phyloP scores from a whole-genome alignment of 2,797 vertebrate species.

The Manis pentadactyla region DNA sequence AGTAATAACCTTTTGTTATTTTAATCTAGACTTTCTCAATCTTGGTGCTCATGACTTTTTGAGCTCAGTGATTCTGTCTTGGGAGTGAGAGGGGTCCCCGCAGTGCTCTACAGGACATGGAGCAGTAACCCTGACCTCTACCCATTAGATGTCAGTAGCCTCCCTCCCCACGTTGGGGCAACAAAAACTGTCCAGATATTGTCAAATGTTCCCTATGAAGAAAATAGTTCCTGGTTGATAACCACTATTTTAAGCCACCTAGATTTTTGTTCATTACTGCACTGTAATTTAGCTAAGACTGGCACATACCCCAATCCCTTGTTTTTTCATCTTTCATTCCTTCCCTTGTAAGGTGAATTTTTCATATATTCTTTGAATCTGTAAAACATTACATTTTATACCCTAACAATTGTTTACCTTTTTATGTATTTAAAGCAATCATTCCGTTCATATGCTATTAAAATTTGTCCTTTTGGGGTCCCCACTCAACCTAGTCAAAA shows the following conservation, averaged over 20 bases:
- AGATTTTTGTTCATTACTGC: not conserved
- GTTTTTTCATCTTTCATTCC: not conserved
- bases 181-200: not conserved
- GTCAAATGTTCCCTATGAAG: not conserved
- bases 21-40: not conserved
- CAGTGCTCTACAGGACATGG: not conserved
- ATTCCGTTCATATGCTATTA: slow-evolving; percentile 46
- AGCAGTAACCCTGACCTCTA: not conserved
- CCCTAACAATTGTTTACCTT: not conserved
- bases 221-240: not conserved
- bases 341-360: slow-evolving; percentile 22
- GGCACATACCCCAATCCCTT: not conserved
- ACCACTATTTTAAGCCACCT: not conserved
- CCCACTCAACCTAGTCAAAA: slow-evolving; percentile 19
- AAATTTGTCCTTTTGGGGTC: slow-evolving; percentile 24
- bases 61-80: not conserved
- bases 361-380: slow-evolving; percentile 2
- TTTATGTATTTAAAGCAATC: slow-evolving; percentile 34
- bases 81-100: too few species aligned
- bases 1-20: not conserved
- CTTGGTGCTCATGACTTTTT: not conserved
- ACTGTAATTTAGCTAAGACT: not conserved
- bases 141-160: not conserved
- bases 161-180: not conserved
- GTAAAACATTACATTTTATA: slow-evolving; percentile 30